Evolutionary conservation across 2,797 vertebrate genomes (phyloP).

Genomic region (Megalops cyprinoides): DNA sequence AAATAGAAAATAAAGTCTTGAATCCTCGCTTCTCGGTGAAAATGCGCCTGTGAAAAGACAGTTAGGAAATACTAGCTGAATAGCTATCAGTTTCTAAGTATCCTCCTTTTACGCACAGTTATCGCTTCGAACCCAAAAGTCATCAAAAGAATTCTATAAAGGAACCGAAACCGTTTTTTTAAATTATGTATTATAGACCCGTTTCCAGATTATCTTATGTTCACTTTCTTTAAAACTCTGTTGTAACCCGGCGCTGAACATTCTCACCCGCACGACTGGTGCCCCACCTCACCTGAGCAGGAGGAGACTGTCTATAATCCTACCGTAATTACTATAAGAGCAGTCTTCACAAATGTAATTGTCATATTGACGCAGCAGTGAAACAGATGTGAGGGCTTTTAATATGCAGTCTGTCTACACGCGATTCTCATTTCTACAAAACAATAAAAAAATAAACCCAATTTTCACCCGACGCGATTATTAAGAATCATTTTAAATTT

Average conservation of each 20-base stretch:
- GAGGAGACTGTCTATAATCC: not conserved
- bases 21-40: not conserved
- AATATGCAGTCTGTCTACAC: not conserved
- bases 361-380: not conserved
- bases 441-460: no score
- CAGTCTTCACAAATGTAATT: not conserved
- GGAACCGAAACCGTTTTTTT: not conserved
- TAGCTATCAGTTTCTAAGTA: constrained; percentile 1
- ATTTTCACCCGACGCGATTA: no score
- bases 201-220: not conserved
- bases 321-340: constrained; percentile 30
- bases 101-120: not conserved
- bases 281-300: constrained; percentile 39
- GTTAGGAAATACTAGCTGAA: not conserved
- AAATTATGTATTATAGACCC: not conserved
- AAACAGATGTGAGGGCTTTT: no score
- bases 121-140: not conserved
- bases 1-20: not conserved
- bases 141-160: not conserved
- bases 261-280: constrained; percentile 11
- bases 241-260: not conserved
- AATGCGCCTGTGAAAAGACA: not conserved
- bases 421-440: not conserved
- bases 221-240: not conserved
- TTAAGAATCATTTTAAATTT: not conserved